Conservation (phyloP, 2,797 vertebrate species). For the Coendou prehensilis region DNA sequence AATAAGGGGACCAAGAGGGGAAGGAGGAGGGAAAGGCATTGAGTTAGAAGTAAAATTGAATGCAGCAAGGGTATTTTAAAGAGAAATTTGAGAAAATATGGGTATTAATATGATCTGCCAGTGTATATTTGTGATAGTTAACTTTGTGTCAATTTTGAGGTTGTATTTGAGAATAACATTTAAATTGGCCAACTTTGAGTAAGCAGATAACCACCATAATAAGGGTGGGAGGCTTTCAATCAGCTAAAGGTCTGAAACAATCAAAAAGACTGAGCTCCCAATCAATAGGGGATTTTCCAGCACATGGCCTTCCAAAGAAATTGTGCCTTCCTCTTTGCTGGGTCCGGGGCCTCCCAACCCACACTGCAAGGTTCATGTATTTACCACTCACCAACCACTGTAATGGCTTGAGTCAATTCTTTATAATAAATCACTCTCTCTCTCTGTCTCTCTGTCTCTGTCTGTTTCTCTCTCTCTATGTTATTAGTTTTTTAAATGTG, state of each 20-base stretch:
- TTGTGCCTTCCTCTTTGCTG: not conserved
- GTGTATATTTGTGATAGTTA: not conserved
- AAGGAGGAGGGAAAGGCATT: not conserved
- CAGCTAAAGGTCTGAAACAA: not conserved
- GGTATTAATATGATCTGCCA: not conserved
- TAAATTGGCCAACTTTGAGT: not conserved
- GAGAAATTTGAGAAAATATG: not conserved
- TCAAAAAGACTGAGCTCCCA: not conserved
- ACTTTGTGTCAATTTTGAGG: not conserved
- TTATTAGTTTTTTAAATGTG: not conserved
- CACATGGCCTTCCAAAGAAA: rapidly evolving
- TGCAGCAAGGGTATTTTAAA: not conserved
- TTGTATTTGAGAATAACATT: not conserved
- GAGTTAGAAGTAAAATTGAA: not conserved
- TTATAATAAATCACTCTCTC: not conserved
- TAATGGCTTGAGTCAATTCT: no score
- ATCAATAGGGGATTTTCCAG: not conserved
- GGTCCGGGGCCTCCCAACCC: not conserved
- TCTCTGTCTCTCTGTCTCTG: not conserved
- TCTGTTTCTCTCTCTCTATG: not conserved
- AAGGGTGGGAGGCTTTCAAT: no score
- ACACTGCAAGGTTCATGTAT: no score
- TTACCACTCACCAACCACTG: not conserved
- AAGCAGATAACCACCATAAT: no score
- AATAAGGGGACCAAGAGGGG: not conserved